Base-by-base conservation (phyloP, 2,797 vertebrate species). In the Craterocephalus amniculus region DNA sequence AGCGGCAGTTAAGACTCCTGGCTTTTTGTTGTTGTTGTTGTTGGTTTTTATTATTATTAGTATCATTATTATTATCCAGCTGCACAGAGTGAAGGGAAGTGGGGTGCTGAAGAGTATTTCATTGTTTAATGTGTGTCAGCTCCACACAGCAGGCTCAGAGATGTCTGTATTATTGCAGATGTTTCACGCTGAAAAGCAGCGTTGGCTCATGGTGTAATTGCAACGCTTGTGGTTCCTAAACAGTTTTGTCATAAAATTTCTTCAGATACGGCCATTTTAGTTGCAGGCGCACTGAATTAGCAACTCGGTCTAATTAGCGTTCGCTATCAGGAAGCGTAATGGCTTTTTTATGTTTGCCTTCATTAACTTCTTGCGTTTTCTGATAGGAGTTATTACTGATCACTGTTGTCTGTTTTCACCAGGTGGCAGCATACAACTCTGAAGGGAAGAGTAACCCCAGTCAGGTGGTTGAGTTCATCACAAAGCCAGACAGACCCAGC, bases 361-460 rank as follows among this genome's bases (percentile, higher is more conserved):
- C 13, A 59, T 43, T 61, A 48, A 79, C 63, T 59, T 20, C 34
- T 43, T 73, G 32, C 0, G 16, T 38, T 24, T 71, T 72, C 55
- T 60, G 66, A 63, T 35, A 38, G 29, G 1, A 49, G 38, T 63
- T 56, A 22, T 24, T 36, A 55, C 11, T 56, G 20, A 52, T 81
- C 18, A 24, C 54, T 58, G 58, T 66, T 58, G 22, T 74, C 64
- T 43, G 10, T 57, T 32, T 62, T 61, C 85, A 89, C 31, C 86
- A 99, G 98, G 96, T 99, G 89, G 95, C 95, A 75, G 97, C 97
- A 40, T 99, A 98, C 86, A 99, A 99, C 89, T 94, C 96, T 0
- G 98, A 99, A 94, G 98, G 98, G 55, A 99, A 97, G 91, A 99
- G 98, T 85, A 96, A 96, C 92, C 96, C 97, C 16, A 98, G 98